Evolutionary conservation across 2,797 vertebrate genomes (phyloP), one percentile per base, ranked within the genome.

Genomic region (Muscicapa comitata): DNA sequence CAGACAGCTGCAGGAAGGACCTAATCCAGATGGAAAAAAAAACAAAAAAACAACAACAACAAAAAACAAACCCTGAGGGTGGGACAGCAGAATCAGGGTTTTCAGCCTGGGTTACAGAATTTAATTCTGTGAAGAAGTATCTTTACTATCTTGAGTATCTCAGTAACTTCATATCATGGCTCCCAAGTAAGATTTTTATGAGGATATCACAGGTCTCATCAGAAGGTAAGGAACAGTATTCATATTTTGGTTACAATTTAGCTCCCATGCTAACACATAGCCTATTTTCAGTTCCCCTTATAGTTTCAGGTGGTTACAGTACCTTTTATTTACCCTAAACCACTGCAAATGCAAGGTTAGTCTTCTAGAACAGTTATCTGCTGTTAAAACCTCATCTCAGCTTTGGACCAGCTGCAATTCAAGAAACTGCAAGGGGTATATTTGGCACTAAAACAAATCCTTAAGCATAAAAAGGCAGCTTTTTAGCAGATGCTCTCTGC

Each of bases 211-310:
- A 35, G 5, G 15, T 90, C n/a, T 73, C 55, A 35, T 70, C 23
- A 66, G 4, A 51, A 9, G 35, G 3, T 23, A 70, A 72, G 35
- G 29, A 78, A 35, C 18, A 75, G 6, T 11, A 33, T 50, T 79
- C 28, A 35, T 8, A 6, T 33, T 66, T 63, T 63, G 25, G 23
- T 37, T 55, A 58, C 40, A 24, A 77, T 83, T 78, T 37, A 86
- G 25, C 47, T 95, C 51, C 28, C 23, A 33, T 0, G 0, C 14
- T 51, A 86, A 54, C 2, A 47, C 0, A 0, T 7, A 10, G 14
- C 5, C n/a, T 51, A 13, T 43, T 95, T 86, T 84, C 88, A 67
- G 71, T 84, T 92, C 51, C 48, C 37, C 12, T 84, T 31, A 38
- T 1, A 62, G 54, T 72, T 93, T 71, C 85, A 89, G 31, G 25